Evolutionary conservation across 2,797 vertebrate genomes (phyloP).

Genomic region (Phylloscopus collybita): DNA sequence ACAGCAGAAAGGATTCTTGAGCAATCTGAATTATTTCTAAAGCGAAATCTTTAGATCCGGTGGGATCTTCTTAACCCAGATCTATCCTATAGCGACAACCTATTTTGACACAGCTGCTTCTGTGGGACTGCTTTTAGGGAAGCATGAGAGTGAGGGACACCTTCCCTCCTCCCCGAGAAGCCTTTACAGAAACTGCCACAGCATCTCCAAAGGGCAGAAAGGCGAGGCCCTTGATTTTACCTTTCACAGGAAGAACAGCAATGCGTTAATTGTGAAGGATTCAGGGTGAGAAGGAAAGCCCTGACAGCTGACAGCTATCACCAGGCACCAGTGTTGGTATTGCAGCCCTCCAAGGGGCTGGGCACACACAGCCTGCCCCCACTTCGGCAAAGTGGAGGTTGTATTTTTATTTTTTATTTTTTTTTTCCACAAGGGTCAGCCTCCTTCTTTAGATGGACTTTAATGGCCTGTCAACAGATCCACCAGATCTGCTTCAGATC

Average conservation of each 20-base stretch:
- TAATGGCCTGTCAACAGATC: not conserved
- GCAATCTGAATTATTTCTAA: not conserved
- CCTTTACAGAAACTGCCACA: not conserved
- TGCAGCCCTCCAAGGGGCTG: not conserved
- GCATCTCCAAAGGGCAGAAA: not conserved
- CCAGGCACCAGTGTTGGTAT: not conserved
- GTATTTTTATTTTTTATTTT: not conserved
- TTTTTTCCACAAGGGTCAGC: not conserved
- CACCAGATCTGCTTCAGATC: not conserved
- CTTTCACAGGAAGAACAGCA: not conserved
- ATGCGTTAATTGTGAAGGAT: rapidly evolving
- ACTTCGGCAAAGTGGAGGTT: not conserved
- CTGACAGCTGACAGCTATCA: not conserved
- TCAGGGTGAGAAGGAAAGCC: not conserved
- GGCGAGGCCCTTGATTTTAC: not conserved
- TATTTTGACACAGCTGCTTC: constrained; percentile 60
- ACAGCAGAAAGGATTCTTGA: not conserved
- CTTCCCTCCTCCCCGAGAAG: not conserved
- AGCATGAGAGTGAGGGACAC: not conserved
- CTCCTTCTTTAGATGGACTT: not conserved
- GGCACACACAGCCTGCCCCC: not conserved
- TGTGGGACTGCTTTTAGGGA: constrained; percentile 9
- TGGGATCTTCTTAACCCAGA: constrained; percentile 59
- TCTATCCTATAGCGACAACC: constrained; percentile 41
- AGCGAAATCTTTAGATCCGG: constrained; percentile 47